phyloP scores from a whole-genome alignment of 2,113 vertebrate species.

The Columbina picui region DNA sequence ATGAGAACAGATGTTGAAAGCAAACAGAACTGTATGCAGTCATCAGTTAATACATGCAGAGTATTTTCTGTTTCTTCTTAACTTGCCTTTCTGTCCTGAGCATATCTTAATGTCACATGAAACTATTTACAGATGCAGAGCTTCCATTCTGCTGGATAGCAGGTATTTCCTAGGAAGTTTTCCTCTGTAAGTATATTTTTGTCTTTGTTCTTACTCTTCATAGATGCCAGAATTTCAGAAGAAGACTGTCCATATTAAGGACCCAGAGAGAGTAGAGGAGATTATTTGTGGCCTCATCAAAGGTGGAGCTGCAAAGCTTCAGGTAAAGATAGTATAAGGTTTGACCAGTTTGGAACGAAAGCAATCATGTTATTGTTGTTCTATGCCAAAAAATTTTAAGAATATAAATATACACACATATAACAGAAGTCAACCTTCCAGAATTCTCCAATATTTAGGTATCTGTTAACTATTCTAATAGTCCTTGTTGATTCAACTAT shows the following conservation, averaged over 20 bases:
- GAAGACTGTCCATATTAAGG: slow-evolving; percentile 90
- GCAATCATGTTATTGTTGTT: background rate
- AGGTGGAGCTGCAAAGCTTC: slow-evolving; percentile 93
- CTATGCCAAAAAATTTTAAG: background rate
- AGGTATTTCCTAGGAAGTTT: background rate
- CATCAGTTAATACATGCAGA: background rate
- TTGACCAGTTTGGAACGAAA: background rate
- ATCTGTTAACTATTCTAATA: background rate
- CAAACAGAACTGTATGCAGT: background rate
- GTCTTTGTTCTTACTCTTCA: slow-evolving; percentile 18
- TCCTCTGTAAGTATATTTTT: background rate
- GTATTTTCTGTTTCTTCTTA: background rate
- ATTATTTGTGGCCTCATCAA: slow-evolving; percentile 96
- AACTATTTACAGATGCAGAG: background rate
- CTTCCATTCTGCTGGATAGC: background rate
- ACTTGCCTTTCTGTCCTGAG: background rate
- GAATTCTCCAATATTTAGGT: background rate
- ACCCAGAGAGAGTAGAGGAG: slow-evolving; percentile 92
- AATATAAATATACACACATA: no score
- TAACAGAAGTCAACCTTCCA: background rate
- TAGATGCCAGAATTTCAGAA: slow-evolving; percentile 99
- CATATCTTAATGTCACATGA: background rate
- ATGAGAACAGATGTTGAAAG: background rate
- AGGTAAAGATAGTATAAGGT: slow-evolving; percentile 77
- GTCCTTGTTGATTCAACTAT: background rate